Percentiles rank a stretch among this genome's conserved stretches.
Evolutionary conservation across 2,113 vertebrate genomes (phyloP).

Genomic region (Tenrec ecaudatus): DNA sequence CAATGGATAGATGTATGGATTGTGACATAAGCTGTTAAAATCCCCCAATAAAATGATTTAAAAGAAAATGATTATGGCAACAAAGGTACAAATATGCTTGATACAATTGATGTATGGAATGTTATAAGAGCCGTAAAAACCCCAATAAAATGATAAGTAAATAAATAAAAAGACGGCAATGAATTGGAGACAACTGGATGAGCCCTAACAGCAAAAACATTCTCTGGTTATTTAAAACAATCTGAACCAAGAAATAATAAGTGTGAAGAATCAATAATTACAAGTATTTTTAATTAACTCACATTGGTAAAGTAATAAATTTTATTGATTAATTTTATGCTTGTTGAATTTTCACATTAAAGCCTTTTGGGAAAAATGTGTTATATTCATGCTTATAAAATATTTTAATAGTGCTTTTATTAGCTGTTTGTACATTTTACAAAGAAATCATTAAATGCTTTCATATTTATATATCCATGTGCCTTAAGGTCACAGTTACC

Average conservation of each 20-base stretch:
- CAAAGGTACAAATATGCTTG: too few relatives aligned
- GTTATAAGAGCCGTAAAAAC: too few relatives aligned
- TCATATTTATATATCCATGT: background rate
- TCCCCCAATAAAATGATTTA: too few relatives aligned
- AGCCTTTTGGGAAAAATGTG: conserved; percentile 30
- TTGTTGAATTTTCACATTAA: conserved; percentile 42
- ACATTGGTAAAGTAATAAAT: conserved; percentile 16
- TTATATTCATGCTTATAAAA: background rate
- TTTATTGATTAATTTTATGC: background rate
- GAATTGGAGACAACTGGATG: too few relatives aligned
- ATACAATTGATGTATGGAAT: too few relatives aligned
- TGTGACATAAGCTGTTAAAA: too few relatives aligned
- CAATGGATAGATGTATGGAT: too few relatives aligned
- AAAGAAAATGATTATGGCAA: too few relatives aligned
- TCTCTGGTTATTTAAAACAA: too few relatives aligned
- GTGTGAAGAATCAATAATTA: background rate
- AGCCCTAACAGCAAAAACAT: too few relatives aligned
- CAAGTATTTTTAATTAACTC: conserved; percentile 17
- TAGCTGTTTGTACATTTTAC: background rate
- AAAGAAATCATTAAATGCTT: background rate
- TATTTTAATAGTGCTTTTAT: background rate
- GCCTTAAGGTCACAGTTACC: background rate
- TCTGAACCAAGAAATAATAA: background rate
- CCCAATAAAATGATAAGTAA: too few relatives aligned
- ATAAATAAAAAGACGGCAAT: too few relatives aligned